phyloP scores from a whole-genome alignment of 2,797 vertebrate genomes.

The Poecilia velifera region DNA sequence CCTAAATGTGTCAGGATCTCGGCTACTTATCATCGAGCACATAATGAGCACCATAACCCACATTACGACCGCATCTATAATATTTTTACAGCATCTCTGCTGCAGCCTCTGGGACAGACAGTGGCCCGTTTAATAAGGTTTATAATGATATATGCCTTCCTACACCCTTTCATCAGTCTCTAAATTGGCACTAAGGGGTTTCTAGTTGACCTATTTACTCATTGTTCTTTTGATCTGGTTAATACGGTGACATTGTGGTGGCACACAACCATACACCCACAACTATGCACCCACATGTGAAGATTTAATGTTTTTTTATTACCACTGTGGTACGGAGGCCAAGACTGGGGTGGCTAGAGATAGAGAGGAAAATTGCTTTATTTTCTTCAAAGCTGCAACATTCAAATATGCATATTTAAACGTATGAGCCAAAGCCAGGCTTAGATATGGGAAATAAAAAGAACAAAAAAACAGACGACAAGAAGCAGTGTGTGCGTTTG shows the following conservation, averaged over 20 bases:
- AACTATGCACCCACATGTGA: slow-evolving; percentile 56
- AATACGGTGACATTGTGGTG: slow-evolving; percentile 67
- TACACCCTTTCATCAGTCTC: slow-evolving; percentile 74
- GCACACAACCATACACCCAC: slow-evolving; percentile 69
- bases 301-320: slow-evolving; percentile 61
- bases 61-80: slow-evolving; percentile 63
- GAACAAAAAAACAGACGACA: slow-evolving; percentile 8
- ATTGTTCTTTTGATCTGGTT: slow-evolving; percentile 70
- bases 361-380: slow-evolving; percentile 6
- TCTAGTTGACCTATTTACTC: slow-evolving; percentile 78
- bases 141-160: slow-evolving; percentile 73
- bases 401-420: slow-evolving; percentile 51
- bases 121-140: slow-evolving; percentile 73
- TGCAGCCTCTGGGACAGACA: slow-evolving; percentile 65
- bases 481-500: slow-evolving; percentile 16
- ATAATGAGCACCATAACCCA: slow-evolving; percentile 57
- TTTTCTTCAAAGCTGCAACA: slow-evolving; percentile 41
- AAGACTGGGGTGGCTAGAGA: slow-evolving; percentile 47
- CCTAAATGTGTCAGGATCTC: slow-evolving; percentile 66
- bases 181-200: slow-evolving; percentile 76
- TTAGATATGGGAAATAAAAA: slow-evolving; percentile 15
- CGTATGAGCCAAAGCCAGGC: slow-evolving; percentile 10
- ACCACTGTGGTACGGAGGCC: slow-evolving; percentile 30
- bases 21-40: slow-evolving; percentile 59
- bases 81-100: slow-evolving; percentile 64